A percentile compares a stretch with the other conserved stretches of the same genome.
phyloP scores from a whole-genome alignment of 2,888 invertebrate genomes.

The Caenorhabditis angaria region DNA sequence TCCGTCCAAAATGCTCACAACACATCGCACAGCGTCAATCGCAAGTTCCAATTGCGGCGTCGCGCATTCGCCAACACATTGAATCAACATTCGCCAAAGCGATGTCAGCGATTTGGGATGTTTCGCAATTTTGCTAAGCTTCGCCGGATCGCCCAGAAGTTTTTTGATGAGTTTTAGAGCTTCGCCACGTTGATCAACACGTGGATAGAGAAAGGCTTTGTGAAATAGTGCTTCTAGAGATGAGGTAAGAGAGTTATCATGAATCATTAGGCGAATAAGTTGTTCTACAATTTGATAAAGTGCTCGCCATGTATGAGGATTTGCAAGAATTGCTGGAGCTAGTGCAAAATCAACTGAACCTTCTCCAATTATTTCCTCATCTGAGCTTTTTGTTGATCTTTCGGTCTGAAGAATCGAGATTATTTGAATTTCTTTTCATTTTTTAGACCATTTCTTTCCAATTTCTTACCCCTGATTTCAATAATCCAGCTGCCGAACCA shows the following conservation, averaged over 20 bases:
- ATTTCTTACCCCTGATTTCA: conserved; percentile 11
- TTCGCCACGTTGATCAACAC: conserved; percentile 55
- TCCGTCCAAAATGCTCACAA: conserved; percentile 48
- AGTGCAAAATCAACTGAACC: conserved; percentile 58
- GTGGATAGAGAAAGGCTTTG: conserved; percentile 58
- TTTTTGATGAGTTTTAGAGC: conserved; percentile 53
- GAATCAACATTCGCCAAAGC: conserved; percentile 58
- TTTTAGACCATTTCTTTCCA: conserved; percentile 1
- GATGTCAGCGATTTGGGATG: conserved; percentile 39
- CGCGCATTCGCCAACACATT: conserved; percentile 51
- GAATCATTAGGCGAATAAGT: conserved; percentile 61
- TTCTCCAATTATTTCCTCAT: conserved; percentile 48
- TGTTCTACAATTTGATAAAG: conserved; percentile 67
- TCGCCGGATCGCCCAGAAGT: conserved; percentile 33
- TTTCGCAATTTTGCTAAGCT: conserved; percentile 41
- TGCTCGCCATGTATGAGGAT: conserved; percentile 61
- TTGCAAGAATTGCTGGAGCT: conserved; percentile 55
- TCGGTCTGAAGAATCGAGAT: too few relatives aligned
- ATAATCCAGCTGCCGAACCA: conserved; percentile 5
- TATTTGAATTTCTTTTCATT: too few relatives aligned
- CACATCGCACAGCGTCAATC: conserved; percentile 57
- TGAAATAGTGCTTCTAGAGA: conserved; percentile 57
- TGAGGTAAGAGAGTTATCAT: conserved; percentile 42
- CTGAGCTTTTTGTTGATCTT: conserved; percentile 2
- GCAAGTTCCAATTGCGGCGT: conserved; percentile 56